Conservation (phyloP, 1,140 invertebrate species). For the Drosophila orena region DNA sequence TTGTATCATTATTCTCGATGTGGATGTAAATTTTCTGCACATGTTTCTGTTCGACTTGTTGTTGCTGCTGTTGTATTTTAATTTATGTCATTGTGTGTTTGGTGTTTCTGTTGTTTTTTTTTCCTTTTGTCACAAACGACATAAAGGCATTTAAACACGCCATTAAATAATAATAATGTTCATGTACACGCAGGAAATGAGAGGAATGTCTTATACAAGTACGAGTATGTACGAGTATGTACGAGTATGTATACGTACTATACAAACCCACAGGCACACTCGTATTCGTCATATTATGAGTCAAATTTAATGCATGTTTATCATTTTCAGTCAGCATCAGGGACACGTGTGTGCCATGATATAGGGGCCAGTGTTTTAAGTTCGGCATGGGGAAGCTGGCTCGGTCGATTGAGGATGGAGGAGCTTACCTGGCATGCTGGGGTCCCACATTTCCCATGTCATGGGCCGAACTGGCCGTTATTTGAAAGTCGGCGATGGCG, state of each 20-base stretch:
- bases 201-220: slow-evolving; percentile 20
- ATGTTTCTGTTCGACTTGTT: slow-evolving; percentile 29
- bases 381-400: background rate
- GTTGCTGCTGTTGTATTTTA: slow-evolving; percentile 51
- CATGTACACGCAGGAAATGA: slow-evolving; percentile 60
- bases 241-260: too few species aligned
- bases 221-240: background rate
- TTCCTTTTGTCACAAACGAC: slow-evolving; percentile 54
- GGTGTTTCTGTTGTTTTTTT: slow-evolving; percentile 51
- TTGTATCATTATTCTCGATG: slow-evolving; percentile 67
- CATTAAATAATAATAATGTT: slow-evolving; percentile 77
- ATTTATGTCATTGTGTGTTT: slow-evolving; percentile 74
- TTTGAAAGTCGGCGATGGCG: slow-evolving; percentile 92
- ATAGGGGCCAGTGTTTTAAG: background rate
- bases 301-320: slow-evolving; percentile 71
- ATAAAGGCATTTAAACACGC: slow-evolving; percentile 81
- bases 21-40: slow-evolving; percentile 43
- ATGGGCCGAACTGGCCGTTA: slow-evolving; percentile 95
- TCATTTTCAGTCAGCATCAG: slow-evolving; percentile 55
- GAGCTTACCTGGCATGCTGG: slow-evolving; percentile 93
- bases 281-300: slow-evolving; percentile 49
- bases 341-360: slow-evolving; percentile 30
- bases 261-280: slow-evolving; percentile 3
- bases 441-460: slow-evolving; percentile 95
- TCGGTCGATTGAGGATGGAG: background rate